Percentiles rank a stretch among this genome's conserved stretches.
These are phyloP conservation scores for Anastrepha ludens DNA, from an alignment of 1,140 invertebrate genomes.

Conservation along the genomic window DNA sequence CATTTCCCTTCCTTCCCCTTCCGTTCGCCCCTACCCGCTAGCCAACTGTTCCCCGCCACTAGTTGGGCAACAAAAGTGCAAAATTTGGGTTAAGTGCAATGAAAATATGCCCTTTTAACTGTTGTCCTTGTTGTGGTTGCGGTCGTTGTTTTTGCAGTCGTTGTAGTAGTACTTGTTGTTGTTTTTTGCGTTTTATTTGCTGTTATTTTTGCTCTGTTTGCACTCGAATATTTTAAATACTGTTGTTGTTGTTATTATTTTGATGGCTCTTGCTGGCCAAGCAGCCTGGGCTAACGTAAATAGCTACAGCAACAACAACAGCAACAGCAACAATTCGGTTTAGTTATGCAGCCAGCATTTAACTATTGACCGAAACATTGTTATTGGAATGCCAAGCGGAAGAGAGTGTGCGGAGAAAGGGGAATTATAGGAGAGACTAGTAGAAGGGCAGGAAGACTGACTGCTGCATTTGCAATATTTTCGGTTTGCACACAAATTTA, in stretches of 20 bases:
- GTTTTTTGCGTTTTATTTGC: not conserved
- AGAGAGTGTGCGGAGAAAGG: not conserved
- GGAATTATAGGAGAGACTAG: not conserved
- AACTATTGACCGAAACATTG: slow-evolving; percentile 27
- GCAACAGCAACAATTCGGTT: not conserved
- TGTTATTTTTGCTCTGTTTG: not conserved
- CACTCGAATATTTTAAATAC: not conserved
- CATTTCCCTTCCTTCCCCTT: not conserved
- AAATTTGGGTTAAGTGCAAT: slow-evolving; percentile 53
- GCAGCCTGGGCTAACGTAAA: not conserved
- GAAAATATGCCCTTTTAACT: slow-evolving; percentile 52
- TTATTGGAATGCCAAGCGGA: not conserved
- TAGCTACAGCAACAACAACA: not conserved
- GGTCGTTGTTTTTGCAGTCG: not conserved
- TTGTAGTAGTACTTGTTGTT: not conserved
- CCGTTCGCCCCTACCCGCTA: not conserved
- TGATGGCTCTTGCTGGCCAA: not conserved
- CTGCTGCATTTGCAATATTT: slow-evolving; percentile 11
- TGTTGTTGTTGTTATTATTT: not conserved
- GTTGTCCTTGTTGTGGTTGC: slow-evolving; percentile 51
- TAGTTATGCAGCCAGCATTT: not conserved
- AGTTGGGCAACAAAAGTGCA: slow-evolving; percentile 43
- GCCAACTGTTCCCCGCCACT: not conserved
- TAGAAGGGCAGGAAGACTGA: not conserved
- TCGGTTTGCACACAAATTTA: slow-evolving; percentile 27